phyloP scores from a whole-genome alignment of 2,888 invertebrate genomes.

The Stenurella melanura region DNA sequence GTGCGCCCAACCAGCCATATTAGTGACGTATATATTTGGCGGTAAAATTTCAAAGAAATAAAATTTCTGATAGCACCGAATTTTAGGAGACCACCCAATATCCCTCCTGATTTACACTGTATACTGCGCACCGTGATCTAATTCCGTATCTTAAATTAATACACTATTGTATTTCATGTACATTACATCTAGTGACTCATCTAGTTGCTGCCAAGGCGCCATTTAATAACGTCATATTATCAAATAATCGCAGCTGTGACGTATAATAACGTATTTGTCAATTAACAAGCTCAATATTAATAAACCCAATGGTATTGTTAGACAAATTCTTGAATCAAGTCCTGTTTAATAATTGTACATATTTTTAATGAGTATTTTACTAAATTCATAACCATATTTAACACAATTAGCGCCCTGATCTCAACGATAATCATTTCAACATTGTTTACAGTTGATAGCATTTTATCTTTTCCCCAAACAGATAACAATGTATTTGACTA shows the following conservation, averaged over 20 bases:
- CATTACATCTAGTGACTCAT: not conserved
- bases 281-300: not conserved
- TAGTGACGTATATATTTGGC: too few relatives aligned
- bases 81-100: too few relatives aligned
- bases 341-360: not conserved
- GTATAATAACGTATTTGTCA: not conserved
- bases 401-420: conserved; percentile 13
- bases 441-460: conserved; percentile 37
- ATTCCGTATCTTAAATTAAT: too few relatives aligned
- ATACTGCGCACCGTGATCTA: too few relatives aligned
- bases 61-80: too few relatives aligned
- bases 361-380: not conserved
- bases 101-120: too few relatives aligned
- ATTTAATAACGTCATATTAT: not conserved
- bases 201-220: not conserved
- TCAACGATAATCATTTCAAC: conserved; percentile 25
- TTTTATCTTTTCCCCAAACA: conserved; percentile 24
- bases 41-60: too few relatives aligned
- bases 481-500: conserved; percentile 19
- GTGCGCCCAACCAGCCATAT: too few relatives aligned
- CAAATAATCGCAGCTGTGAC: not conserved
- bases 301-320: not conserved
- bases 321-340: not conserved
- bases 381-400: not conserved
- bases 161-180: too few relatives aligned